A percentile compares a stretch with the other conserved stretches of the same genome.
phyloP scores from a whole-genome alignment of 2,797 vertebrate species.

The Pyrocephalus nanus region DNA sequence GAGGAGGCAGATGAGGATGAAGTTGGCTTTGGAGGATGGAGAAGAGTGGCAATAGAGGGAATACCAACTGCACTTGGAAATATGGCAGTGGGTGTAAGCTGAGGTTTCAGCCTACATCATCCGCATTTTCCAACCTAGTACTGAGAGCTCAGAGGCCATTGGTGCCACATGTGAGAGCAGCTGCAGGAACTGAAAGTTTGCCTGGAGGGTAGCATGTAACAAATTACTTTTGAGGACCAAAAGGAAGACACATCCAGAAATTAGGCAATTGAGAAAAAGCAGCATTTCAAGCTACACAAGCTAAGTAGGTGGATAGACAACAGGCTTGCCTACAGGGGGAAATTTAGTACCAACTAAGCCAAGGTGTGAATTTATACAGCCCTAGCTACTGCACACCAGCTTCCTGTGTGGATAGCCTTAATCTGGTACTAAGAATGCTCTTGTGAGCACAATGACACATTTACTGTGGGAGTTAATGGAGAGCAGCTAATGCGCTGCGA shows the following conservation, averaged over 20 bases:
- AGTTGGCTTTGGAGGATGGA: not conserved
- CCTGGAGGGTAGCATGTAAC: not conserved
- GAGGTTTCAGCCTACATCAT: accelerated
- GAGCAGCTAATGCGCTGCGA: not conserved
- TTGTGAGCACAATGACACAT: conserved; percentile 39
- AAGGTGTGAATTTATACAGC: conserved; percentile 44
- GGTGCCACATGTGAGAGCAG: not conserved
- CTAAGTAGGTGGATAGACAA: not conserved
- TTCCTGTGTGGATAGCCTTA: conserved; percentile 29
- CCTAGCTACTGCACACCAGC: not conserved
- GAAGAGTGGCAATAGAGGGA: not conserved
- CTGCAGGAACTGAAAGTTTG: not conserved
- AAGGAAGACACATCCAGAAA: not conserved
- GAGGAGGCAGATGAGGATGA: not conserved
- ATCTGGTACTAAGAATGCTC: conserved; percentile 2
- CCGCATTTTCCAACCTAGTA: not conserved
- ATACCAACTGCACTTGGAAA: not conserved
- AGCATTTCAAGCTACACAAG: not conserved
- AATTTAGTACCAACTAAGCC: not conserved
- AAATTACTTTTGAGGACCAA: not conserved
- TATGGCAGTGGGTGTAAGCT: not conserved
- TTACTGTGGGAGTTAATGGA: conserved; percentile 11
- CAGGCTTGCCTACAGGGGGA: not conserved
- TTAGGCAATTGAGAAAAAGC: not conserved
- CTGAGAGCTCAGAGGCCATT: not conserved